Evolutionary conservation across 2,113 vertebrate genomes (phyloP), one percentile per base, ranked within the genome.

Genomic region (Ptyas mucosa): DNA sequence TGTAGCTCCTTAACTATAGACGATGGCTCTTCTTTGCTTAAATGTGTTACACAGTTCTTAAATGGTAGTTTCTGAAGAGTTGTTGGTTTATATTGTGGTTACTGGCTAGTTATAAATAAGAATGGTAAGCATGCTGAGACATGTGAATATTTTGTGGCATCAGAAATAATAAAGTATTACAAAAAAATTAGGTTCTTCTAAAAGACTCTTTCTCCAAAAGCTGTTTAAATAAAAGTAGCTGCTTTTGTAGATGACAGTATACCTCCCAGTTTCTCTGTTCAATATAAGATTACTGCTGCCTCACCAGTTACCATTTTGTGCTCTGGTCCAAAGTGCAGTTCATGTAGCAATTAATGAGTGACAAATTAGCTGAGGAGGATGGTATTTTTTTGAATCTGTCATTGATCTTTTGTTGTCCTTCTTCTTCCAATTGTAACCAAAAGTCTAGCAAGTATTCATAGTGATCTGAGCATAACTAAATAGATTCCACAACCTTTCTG

Each of bases 271-370:
- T 53, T 23, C 29, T 81, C 1, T 26, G 39, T 75, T 89, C 61
- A 92, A 43, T 26, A 20, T 81, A 43, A 81, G 24, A 55, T 34
- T 92, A 26, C 49, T 69, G 21, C 86, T 54, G n/a, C n/a, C 86
- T 88, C 14, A 51, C 26, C 58, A 61, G 43, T 39, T 53, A 64
- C 29, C 34, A 88, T 34, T 11, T 15, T 34, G 20, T 43, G 21
- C 23, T 88, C 86, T 39, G 5, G 52, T 89, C 51, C 51, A 89
- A 87, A 89, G 88, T 57, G 64, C 61, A 89, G 24, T 53, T 69
- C 88, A 88, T 49, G 39, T 29, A 55, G 87, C 54, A 89, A n/a
- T 10, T 55, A 89, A 92, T 92, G 20, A 58, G 69, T 89, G 92
- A 92, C 34, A 85, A 89, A 85, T 93, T 34, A 90, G 54, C 43